Percentiles rank a stretch among this genome's conserved stretches.
Conservation (phyloP, 2,797 vertebrate genomes). For the Neopelma chrysocephalum region DNA sequence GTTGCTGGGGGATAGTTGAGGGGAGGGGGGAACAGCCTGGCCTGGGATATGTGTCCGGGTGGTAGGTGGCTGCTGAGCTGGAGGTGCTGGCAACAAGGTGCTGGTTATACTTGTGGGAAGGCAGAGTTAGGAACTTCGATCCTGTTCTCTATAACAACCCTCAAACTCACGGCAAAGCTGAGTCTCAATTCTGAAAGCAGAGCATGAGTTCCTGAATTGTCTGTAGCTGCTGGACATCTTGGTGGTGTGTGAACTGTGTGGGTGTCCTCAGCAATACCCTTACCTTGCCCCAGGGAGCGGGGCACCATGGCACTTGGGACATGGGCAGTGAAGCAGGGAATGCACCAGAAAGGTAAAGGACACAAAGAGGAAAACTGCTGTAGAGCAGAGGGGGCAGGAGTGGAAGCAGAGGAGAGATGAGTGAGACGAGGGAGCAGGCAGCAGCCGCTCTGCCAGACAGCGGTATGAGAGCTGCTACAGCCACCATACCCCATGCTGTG, state of each 20-base stretch:
- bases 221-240: background rate
- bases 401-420: background rate
- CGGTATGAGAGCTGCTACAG: background rate
- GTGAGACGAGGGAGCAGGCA: background rate
- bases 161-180: background rate
- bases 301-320: background rate
- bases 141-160: background rate
- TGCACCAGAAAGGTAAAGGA: background rate
- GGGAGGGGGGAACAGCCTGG: background rate
- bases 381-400: background rate
- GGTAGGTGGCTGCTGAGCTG: background rate
- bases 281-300: accelerated
- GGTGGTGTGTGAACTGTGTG: background rate
- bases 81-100: background rate
- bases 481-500: too few relatives aligned
- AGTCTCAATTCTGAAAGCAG: background rate
- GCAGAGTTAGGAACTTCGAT: background rate
- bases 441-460: accelerated
- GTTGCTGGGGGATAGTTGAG: too few relatives aligned
- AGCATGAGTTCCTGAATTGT: background rate
- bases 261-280: background rate
- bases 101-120: background rate
- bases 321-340: accelerated
- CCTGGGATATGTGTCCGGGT: background rate
- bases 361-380: background rate